Evolutionary conservation across 2,888 invertebrate genomes (phyloP), one percentile per base, ranked within the genome.

Genomic region (Hydrotaea diabolus): DNA sequence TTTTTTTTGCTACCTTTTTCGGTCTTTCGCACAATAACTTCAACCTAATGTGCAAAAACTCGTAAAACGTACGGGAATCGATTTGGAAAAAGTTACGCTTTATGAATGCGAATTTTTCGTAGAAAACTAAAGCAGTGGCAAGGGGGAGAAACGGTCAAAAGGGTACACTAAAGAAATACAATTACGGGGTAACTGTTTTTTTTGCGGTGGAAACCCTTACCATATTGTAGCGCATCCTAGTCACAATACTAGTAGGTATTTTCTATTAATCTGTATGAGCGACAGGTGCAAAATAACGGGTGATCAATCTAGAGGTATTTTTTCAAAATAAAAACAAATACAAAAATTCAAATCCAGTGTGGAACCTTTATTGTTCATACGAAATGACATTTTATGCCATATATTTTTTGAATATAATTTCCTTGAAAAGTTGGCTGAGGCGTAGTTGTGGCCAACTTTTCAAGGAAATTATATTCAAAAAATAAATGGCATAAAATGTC

Each of bases 51-150:
- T 43, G 43, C 39, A 7, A 39, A 66, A 66, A 19, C 43, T 46
- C 15, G 43, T 4, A 69, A 69, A 69, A 23, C 39, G 21, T 39
- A 73, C 64, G 26, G 64, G 59, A 77, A 73, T 81, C 59, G 72
- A 69, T 69, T 77, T 72, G 46, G 19, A 49, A 72, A 71, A 73
- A 23, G 43, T 43, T 15, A 76, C 75, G 64, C 55, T 71, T 62
- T 43, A 49, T 55, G 71, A 82, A 82, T 74, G 69, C 55, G 73
- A 81, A 81, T 57, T 72, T 57, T 62, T 53, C 59, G 59, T 21
- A 21, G 53, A 53, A 53, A 53, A n/a, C 53, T n/a, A n/a, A n/a
- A n/a, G 31, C 31, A 7, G 3, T 31, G 31, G 7, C 3, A 31
- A 31, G 31, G 31, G 2, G 2, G 2, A 55, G n/a, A 17, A 19